Base-by-base conservation (phyloP, 2,888 invertebrate species). In the Agrotis exclamationis region DNA sequence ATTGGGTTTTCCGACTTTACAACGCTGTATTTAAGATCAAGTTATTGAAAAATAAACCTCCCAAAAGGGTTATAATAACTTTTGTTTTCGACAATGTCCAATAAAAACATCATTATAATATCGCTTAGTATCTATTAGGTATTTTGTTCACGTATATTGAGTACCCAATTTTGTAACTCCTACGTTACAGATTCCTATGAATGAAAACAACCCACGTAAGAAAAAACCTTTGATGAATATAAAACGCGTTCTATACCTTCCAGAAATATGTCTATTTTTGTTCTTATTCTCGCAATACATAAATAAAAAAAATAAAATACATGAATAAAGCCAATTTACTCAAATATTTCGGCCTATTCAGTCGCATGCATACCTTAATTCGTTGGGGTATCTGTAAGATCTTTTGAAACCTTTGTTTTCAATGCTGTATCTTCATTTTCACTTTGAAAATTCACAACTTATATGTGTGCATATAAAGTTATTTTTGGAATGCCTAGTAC, bases 271-370 rank as follows among this genome's bases (percentile, higher is more conserved):
- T n/a, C 11, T 54, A 28, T 28, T 54, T 54, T 16, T 58, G 28
- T 39, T 44, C 20, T 2, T 58, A 70, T 50, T 58, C 58, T 59
- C n/a, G 7, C 24, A 70, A 69, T 5, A 22, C 18, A 28, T 33
- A 16, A 56, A 50, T 39, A 18, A 65, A 58, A n/a, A n/a, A n/a
- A n/a, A n/a, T n/a, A n/a, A n/a, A n/a, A n/a, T n/a, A n/a, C 18
- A 28, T 33, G n/a, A 56, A 50, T 39, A 18, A 65, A 58, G 13
- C 2, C 28, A 16, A 6, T 58, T 65, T 9, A 22, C 44, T 64
- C 24, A 57, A 47, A 13, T 51, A 51, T 62, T 68, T 70, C 16
- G 39, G 33, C 4, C 39, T 39, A 39, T 39, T 39, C 39, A 39
- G 11, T 39, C 39, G 39, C 39, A 39, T 39, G 20, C 20, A 57